Base-by-base conservation (phyloP, 1,140 invertebrate genomes). In the Ooceraea biroi region DNA sequence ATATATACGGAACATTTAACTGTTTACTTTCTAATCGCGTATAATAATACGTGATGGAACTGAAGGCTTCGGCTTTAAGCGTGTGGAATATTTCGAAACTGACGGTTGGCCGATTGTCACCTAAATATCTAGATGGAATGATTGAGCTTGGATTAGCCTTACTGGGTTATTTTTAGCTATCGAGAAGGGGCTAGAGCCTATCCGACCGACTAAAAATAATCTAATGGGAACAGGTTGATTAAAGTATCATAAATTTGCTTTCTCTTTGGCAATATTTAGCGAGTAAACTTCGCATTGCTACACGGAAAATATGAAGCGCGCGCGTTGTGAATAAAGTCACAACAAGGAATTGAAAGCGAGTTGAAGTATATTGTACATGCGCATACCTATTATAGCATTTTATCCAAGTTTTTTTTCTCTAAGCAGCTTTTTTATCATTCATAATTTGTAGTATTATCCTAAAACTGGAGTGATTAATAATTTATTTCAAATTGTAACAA, bases 101-200 rank as follows among this genome's bases (percentile, higher is more conserved):
- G 93, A 86, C 92, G 90, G 87, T 92, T 88, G 88, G 90, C 88
- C 91, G 93, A 93, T 94, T 93, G 91, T 93, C 91, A 94, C 91
- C 92, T 94, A 93, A 94, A 94, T 93, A 93, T 91, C 89, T 94
- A 92, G 92, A 94, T 94, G 90, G 90, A 91, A 93, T 94, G 93
- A 94, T 94, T 94, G 93, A 90, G 89, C 83, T 83, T 91, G 92
- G 91, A 94, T 94, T 94, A 93, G 91, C 89, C 92, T 93, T 92
- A 93, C 87, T 44, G 65, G n/a, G 89, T 85, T 94, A 94, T 94
- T 94, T 94, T 94, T 94, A 94, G 91, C 87, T 60, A 66, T 52
- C 85, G 85, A 86, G 88, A 92, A 93, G 92, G 91, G 73, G 93
- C 91, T 91, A 91, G 91, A 92, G 88, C 90, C 89, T 90, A 92